phyloP scores from a whole-genome alignment of 2,888 invertebrate species.

The Pterostichus niger region DNA sequence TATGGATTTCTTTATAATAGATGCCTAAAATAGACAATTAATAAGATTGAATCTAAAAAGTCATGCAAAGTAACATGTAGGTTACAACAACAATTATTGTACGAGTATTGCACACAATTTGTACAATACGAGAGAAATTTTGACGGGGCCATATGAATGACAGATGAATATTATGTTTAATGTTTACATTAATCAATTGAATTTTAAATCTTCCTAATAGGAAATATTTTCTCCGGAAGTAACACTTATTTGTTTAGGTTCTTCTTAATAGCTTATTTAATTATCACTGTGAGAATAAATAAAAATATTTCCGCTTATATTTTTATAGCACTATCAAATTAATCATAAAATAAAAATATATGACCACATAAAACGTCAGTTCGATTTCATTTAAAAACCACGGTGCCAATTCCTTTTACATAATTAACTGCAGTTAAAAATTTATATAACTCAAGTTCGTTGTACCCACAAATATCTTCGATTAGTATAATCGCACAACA shows the following conservation, averaged over 20 bases:
- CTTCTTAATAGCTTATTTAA: conserved; percentile 15
- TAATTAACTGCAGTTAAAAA: conserved; percentile 14
- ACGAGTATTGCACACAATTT: too few species aligned
- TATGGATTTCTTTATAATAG: not conserved
- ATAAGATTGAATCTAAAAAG: too few species aligned
- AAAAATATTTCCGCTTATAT: not conserved
- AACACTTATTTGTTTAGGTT: not conserved
- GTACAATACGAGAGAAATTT: too few species aligned
- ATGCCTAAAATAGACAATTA: not conserved
- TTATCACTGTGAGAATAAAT: not conserved
- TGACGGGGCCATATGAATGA: too few species aligned
- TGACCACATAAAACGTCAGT: not conserved
- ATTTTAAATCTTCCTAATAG: not conserved
- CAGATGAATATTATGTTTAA: too few species aligned
- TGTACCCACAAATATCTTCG: conserved; percentile 1
- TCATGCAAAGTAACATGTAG: too few species aligned
- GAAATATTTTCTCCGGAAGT: conserved; percentile 44
- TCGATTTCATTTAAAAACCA: conserved; percentile 9
- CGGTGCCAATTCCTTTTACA: not conserved
- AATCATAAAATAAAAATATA: not conserved
- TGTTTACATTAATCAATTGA: conserved; percentile 1
- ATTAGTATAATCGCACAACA: not conserved
- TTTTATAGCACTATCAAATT: not conserved
- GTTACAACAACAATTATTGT: too few species aligned
- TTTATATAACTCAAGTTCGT: conserved; percentile 40